Base-by-base conservation (phyloP, 2,797 vertebrate genomes). In the Spheniscus humboldti region DNA sequence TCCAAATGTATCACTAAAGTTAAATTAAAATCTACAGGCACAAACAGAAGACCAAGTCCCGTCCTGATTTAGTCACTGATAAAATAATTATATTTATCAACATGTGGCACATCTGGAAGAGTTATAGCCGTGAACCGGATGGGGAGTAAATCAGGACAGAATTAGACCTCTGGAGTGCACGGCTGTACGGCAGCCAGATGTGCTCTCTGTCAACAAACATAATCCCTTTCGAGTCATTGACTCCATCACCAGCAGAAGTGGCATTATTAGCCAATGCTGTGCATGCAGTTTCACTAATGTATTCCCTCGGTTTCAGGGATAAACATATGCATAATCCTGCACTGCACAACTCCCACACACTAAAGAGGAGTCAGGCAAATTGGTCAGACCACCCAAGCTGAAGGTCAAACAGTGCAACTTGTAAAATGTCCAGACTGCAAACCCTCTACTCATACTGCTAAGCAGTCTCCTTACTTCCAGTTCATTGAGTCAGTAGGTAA, bases 121-220 rank as follows among this genome's bases (percentile, higher is more conserved):
- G 16, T 77, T 87, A 79, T 56, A 88, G 56, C 56, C 81, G 60
- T 2, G 15, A 48, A 75, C 30, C 7, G 23, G 63, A 76, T 47
- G 43, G 52, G 33, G 56, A 87, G 31, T 93, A 79, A 91, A 85
- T 90, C 56, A 87, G 89, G 92, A 56, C 81, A 89, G 89, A 76
- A 88, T 76, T 12, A 67, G 52, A 67, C 31, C 60, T 79, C 67
- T 87, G 59, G 71, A 71, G 86, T 4, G 20, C 71, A 48, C 0
- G 4, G 83, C 63, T 94, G 9, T 55, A 27, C 66, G 76, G 88
- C 91, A 93, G 84, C 84, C 96, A 97, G 92, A 96, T 93, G 91
- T 95, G 84, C 64, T 89, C 47, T 81, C 73, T 95, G 92, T 91
- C 94, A 94, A 82, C 84, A 95, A 87, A 76, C 60, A 90, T 35